phyloP scores from a whole-genome alignment of 2,797 vertebrate species.

The Clarias fuscus region DNA sequence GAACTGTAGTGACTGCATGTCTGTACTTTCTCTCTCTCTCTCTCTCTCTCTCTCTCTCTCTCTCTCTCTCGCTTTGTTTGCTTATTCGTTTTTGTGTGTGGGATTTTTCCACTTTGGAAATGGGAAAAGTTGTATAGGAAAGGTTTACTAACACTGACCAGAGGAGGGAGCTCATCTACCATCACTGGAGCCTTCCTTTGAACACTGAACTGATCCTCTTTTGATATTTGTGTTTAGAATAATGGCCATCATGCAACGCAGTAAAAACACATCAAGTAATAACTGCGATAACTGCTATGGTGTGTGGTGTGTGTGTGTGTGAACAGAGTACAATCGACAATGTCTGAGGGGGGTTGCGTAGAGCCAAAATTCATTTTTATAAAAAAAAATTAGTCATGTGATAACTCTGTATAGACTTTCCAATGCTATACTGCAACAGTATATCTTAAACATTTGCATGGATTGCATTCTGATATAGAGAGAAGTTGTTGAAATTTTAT shows the following conservation, averaged over 20 bases:
- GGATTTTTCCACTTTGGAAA: neutral
- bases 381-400: neutral
- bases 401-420: neutral
- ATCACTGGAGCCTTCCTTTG: neutral
- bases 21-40: too few species aligned
- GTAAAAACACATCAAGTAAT: neutral
- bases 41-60: too few species aligned
- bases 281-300: too few species aligned
- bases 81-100: too few species aligned
- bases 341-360: neutral
- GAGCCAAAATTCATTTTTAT: neutral
- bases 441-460: neutral
- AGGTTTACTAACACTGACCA: constrained; percentile 47
- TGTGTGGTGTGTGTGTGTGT: too few species aligned
- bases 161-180: constrained; percentile 59
- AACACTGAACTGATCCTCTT: neutral
- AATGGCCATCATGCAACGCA: neutral
- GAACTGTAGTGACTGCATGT: neutral
- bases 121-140: neutral
- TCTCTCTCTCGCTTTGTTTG: too few species aligned
- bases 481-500: neutral
- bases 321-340: neutral
- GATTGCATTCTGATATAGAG: neutral
- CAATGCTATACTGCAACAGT: neutral
- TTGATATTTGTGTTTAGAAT: neutral